These are phyloP conservation scores for Ormyrus rosae DNA, from an alignment of 2,888 invertebrate species.

Conservation along the genomic window DNA sequence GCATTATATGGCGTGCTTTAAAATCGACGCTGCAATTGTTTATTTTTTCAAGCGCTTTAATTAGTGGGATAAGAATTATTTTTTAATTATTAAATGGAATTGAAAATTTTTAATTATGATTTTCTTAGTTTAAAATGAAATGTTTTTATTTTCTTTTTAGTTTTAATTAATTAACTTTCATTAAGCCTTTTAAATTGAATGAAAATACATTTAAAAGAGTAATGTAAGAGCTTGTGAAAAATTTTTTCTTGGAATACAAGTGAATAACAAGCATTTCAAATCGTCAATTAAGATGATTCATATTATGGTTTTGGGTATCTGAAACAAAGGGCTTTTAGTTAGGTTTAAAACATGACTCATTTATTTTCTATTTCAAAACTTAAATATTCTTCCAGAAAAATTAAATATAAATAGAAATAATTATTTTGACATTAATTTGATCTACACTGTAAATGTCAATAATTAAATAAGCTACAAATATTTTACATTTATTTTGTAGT, in stretches of 20 bases:
- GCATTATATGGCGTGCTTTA: too few species aligned
- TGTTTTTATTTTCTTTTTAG: neutral
- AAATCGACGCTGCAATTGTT: too few species aligned
- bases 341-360: slow-evolving; percentile 4
- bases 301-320: neutral
- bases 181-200: too few species aligned
- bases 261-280: slow-evolving; percentile 23
- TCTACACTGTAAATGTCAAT: neutral
- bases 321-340: slow-evolving; percentile 24
- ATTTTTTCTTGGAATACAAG: neutral
- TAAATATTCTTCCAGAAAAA: neutral
- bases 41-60: too few species aligned
- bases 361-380: neutral
- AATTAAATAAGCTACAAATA: neutral
- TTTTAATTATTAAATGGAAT: too few species aligned
- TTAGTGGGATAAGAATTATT: too few species aligned
- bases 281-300: slow-evolving; percentile 34
- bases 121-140: neutral
- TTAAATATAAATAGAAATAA: neutral
- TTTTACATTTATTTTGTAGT: neutral
- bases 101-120: too few species aligned
- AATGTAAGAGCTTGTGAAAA: too few species aligned
- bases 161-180: too few species aligned
- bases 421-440: too few species aligned
- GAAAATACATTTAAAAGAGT: too few species aligned